A percentile compares a stretch with the other conserved stretches of the same genome.
Conservation (phyloP, 2,888 invertebrate genomes). For the Myathropa florea region DNA sequence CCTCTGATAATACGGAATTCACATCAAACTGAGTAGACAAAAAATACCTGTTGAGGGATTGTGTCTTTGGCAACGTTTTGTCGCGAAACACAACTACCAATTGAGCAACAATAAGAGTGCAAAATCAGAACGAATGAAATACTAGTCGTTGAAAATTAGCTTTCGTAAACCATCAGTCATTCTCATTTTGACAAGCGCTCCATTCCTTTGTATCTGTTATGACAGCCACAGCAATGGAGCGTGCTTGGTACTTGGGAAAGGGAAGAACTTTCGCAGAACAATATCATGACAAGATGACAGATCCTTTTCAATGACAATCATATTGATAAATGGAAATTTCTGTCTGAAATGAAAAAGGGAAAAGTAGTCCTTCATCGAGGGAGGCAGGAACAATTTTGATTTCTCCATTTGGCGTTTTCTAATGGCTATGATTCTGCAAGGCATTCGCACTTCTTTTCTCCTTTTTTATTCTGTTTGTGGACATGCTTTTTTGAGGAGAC, state of each 20-base stretch:
- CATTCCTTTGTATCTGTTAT: constrained; percentile 33
- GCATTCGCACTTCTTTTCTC: constrained; percentile 2
- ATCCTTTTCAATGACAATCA: constrained; percentile 69
- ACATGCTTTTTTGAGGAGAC: constrained; percentile 10
- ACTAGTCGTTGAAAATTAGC: constrained; percentile 43
- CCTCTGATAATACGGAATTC: neutral
- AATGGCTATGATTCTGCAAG: constrained; percentile 26
- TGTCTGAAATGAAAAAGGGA: constrained; percentile 38
- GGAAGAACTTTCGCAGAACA: neutral
- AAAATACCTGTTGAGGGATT: neutral
- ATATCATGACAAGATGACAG: constrained; percentile 61
- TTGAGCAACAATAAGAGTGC: neutral
- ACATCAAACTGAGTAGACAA: neutral
- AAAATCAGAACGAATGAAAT: constrained; percentile 5
- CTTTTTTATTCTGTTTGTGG: constrained; percentile 32
- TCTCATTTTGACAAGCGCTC: constrained; percentile 33
- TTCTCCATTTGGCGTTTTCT: constrained; percentile 31
- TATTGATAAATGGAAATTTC: constrained; percentile 69
- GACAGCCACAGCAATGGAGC: constrained; percentile 22
- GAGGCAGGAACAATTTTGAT: constrained; percentile 21
- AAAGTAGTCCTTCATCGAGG: constrained; percentile 43
- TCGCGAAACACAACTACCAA: neutral
- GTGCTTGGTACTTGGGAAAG: neutral
- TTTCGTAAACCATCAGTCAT: constrained; percentile 43
- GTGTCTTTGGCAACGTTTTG: neutral